Conservation (phyloP, 2,797 vertebrate genomes). For the Gorsachius magnificus region DNA sequence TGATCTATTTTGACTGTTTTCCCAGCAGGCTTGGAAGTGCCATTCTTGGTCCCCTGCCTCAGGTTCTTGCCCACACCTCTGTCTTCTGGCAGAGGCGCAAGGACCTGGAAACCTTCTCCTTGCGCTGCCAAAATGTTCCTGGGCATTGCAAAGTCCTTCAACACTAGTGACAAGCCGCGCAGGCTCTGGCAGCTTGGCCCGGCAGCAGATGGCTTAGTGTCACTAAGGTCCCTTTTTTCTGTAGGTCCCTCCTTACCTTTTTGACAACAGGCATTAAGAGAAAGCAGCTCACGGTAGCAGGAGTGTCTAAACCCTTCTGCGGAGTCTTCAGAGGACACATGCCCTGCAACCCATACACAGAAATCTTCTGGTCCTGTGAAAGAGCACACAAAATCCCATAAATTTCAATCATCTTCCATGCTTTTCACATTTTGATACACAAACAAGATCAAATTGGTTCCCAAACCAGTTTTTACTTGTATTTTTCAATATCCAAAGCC, state of each 20-base stretch:
- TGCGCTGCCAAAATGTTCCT: neutral
- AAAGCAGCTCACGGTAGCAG: constrained; percentile 90
- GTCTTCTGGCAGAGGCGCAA: neutral
- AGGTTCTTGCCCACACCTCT: constrained; percentile 6
- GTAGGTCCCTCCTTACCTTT: constrained; percentile 78
- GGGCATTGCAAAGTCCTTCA: neutral
- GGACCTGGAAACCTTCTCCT: neutral
- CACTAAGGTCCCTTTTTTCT: neutral
- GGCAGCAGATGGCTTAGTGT: neutral
- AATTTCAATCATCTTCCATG: neutral
- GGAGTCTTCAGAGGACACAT: constrained; percentile 93
- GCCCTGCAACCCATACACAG: constrained; percentile 92
- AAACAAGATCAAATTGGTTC: neutral
- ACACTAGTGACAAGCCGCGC: neutral
- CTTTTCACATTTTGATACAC: neutral
- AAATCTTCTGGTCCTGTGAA: constrained; percentile 91
- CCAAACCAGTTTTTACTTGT: neutral
- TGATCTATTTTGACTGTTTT: constrained; percentile 43
- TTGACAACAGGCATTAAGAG: constrained; percentile 82
- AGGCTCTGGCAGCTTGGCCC: neutral
- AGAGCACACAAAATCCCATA: neutral
- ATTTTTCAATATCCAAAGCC: neutral
- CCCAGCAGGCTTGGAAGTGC: neutral
- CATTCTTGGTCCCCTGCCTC: constrained; percentile 11
- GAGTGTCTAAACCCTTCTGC: constrained; percentile 87